Evolutionary conservation across 2,797 vertebrate genomes (phyloP).

Genomic region (Eurystomus glaucurus): DNA sequence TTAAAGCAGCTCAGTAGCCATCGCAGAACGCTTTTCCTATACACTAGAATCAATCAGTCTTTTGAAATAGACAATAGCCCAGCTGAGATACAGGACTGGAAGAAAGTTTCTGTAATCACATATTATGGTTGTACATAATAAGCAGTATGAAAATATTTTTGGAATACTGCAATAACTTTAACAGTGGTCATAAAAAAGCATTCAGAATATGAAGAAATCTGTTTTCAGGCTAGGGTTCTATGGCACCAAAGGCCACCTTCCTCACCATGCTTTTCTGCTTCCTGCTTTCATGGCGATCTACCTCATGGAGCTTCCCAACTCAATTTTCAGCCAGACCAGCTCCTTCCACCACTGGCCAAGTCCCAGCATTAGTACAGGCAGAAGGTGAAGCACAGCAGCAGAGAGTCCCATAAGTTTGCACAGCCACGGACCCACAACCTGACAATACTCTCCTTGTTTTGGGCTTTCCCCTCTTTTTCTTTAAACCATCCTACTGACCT

Average conservation of each 20-base stretch:
- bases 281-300: not conserved
- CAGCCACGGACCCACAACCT: not conserved
- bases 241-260: not conserved
- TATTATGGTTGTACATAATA: not conserved
- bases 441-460: not conserved
- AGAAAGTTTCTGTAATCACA: not conserved
- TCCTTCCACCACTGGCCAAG: not conserved
- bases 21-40: not conserved
- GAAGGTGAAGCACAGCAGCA: not conserved
- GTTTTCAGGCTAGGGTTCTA: not conserved
- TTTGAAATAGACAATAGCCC: not conserved
- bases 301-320: not conserved
- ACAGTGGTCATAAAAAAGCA: not conserved
- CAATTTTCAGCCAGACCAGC: not conserved
- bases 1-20: not conserved
- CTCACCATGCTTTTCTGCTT: not conserved
- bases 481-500: not conserved
- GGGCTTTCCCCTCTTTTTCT: rapidly evolving
- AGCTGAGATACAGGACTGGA: not conserved
- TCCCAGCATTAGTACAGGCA: rapidly evolving
- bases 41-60: not conserved
- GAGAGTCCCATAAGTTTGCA: not conserved
- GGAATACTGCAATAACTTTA: not conserved
- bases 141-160: not conserved
- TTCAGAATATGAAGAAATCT: not conserved